Evolutionary conservation across 2,888 invertebrate species (phyloP).

Genomic region (Galeopsomyia nigrocyanea): DNA sequence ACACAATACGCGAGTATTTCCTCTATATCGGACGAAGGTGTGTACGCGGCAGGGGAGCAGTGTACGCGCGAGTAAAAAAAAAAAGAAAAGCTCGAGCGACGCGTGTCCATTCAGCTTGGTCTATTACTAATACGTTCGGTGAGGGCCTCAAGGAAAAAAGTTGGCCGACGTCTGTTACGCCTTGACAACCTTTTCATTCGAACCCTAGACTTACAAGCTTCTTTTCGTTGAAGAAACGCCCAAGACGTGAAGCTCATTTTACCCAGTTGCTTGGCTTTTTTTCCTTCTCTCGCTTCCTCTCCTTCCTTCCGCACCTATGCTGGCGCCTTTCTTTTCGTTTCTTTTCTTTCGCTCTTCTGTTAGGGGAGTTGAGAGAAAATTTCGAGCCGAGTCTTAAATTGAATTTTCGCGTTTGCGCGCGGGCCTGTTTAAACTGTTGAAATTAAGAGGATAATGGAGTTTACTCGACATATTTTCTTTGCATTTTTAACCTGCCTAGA

Average conservation of each 20-base stretch:
- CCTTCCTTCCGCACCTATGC: neutral
- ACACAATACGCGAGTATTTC: constrained; percentile 25
- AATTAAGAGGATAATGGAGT: constrained; percentile 31
- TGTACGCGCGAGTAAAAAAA: too few species aligned
- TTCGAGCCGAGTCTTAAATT: constrained; percentile 19
- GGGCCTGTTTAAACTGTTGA: constrained; percentile 34
- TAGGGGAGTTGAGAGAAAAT: constrained; percentile 2
- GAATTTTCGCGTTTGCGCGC: constrained; percentile 18
- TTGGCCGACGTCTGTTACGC: constrained; percentile 9
- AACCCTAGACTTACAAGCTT: constrained; percentile 1
- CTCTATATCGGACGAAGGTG: neutral
- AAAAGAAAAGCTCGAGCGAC: neutral
- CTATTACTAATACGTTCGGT: constrained; percentile 27
- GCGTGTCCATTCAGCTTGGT: constrained; percentile 27
- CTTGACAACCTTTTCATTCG: constrained; percentile 24
- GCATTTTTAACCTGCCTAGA: too few species aligned
- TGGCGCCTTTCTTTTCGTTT: constrained; percentile 1
- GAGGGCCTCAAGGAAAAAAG: constrained; percentile 1
- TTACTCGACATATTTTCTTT: constrained; percentile 3
- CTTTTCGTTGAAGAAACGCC: neutral
- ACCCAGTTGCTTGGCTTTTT: neutral
- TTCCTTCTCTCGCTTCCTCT: neutral
- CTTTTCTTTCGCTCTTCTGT: neutral
- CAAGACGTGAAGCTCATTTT: constrained; percentile 32
- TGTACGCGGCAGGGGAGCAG: too few species aligned